Evolutionary conservation across 2,888 invertebrate genomes (phyloP).

Genomic region (Gymnoscelis rufifasciata): DNA sequence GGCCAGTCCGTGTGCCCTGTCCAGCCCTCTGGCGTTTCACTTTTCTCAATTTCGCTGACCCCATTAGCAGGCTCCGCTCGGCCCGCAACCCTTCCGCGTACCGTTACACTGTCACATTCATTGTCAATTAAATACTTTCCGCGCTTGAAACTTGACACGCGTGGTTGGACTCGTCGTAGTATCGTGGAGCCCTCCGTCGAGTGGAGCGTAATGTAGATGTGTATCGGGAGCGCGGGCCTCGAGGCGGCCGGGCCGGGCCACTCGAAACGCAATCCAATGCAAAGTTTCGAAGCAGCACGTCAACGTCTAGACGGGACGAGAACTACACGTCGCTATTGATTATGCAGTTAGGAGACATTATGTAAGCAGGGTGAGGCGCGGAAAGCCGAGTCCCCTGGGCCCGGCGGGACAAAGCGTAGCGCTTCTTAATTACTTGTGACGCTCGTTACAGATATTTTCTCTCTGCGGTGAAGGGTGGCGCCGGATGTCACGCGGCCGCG

Average conservation of each 20-base stretch:
- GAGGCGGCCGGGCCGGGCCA: constrained; percentile 24
- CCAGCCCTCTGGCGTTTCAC: constrained; percentile 58
- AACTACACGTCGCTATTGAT: constrained; percentile 66
- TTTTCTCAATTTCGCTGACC: constrained; percentile 73
- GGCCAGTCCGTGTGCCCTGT: constrained; percentile 43
- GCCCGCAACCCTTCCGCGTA: constrained; percentile 50
- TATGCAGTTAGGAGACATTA: constrained; percentile 72
- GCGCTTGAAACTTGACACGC: constrained; percentile 41
- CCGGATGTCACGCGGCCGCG: constrained; percentile 31
- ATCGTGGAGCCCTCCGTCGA: constrained; percentile 7
- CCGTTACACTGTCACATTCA: constrained; percentile 58
- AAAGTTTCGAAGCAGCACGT: constrained; percentile 42
- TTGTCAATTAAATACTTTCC: constrained; percentile 61
- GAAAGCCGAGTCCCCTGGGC: constrained; percentile 43
- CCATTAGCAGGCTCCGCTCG: constrained; percentile 59
- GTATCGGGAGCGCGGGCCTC: constrained; percentile 36
- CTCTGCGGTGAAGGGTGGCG: constrained; percentile 53
- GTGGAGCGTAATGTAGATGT: constrained; percentile 22
- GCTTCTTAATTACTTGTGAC: constrained; percentile 71
- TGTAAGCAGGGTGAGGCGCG: constrained; percentile 59
- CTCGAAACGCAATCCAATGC: constrained; percentile 49
- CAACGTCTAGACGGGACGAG: constrained; percentile 59
- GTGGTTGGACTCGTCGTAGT: constrained; percentile 12
- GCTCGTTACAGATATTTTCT: constrained; percentile 57
- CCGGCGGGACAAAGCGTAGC: constrained; percentile 52